phyloP scores from a whole-genome alignment of 2,113 vertebrate species.

The Cebidichthys violaceus region DNA sequence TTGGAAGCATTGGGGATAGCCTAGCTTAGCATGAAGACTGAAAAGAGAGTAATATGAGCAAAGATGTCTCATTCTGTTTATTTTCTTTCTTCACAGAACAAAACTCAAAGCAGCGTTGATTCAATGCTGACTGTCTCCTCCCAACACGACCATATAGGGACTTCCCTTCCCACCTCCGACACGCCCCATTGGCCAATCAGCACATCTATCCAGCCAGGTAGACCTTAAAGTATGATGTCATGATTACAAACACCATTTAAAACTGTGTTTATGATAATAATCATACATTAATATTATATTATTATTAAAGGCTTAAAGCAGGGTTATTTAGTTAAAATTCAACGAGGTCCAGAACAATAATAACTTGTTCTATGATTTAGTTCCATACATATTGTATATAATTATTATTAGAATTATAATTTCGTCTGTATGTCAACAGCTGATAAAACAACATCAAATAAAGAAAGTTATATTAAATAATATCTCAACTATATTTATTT shows the following conservation, averaged over 20 bases:
- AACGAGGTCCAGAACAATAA: too few relatives aligned
- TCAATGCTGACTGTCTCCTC: conserved; percentile 42
- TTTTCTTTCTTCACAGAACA: conserved; percentile 33
- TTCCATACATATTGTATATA: too few relatives aligned
- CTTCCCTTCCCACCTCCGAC: conserved; percentile 35
- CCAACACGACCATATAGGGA: conserved; percentile 43
- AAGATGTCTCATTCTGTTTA: neutral
- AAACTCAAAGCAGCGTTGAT: conserved; percentile 7
- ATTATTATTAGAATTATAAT: too few relatives aligned
- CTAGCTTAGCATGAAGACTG: neutral
- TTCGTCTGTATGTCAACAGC: too few relatives aligned
- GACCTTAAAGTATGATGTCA: neutral
- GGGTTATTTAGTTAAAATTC: too few relatives aligned
- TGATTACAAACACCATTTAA: neutral
- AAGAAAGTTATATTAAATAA: too few relatives aligned
- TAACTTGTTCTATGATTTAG: too few relatives aligned
- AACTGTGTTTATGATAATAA: neutral
- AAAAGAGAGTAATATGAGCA: neutral
- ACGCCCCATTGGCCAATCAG: conserved; percentile 18
- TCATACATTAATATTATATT: neutral
- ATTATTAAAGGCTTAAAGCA: neutral
- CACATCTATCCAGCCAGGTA: conserved; percentile 79
- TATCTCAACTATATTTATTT: too few relatives aligned
- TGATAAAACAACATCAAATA: too few relatives aligned
- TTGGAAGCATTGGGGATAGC: neutral